Evolutionary conservation across 2,888 invertebrate genomes (phyloP).

Genomic region (Eulithis testata): DNA sequence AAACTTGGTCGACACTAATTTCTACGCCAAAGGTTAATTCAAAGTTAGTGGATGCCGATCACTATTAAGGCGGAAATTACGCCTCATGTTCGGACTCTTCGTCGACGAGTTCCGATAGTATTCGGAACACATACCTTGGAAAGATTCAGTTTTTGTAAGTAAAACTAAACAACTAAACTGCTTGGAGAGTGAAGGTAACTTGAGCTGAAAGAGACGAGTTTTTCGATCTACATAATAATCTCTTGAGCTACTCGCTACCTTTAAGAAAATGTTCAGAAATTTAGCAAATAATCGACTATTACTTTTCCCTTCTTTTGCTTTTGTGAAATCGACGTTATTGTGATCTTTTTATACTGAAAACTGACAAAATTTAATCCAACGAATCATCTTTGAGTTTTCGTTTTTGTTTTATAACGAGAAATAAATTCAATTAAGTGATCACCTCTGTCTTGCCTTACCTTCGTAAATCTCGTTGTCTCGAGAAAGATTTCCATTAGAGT

Average conservation of each 20-base stretch:
- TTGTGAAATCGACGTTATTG: conserved; percentile 3
- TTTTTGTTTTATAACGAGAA: conserved; percentile 41
- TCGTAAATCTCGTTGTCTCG: conserved; percentile 38
- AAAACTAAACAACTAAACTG: conserved; percentile 10
- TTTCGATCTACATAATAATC: too few relatives aligned
- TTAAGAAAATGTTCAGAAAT: too few relatives aligned
- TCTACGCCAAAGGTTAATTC: conserved; percentile 20
- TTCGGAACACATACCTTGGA: conserved; percentile 26
- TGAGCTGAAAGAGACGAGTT: background rate
- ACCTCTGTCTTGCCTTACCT: conserved; percentile 33
- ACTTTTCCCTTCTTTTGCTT: background rate
- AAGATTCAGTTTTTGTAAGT: conserved; percentile 24
- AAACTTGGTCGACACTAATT: conserved; percentile 19
- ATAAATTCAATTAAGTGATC: conserved; percentile 40
- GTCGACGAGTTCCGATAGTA: conserved; percentile 30
- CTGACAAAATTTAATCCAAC: conserved; percentile 32
- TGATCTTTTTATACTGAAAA: conserved; percentile 18
- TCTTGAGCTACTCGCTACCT: too few relatives aligned
- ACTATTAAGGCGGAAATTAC: conserved; percentile 49
- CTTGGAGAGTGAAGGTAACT: conserved; percentile 1
- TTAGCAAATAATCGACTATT: background rate
- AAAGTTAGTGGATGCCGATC: conserved; percentile 46
- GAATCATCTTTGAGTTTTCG: conserved; percentile 29
- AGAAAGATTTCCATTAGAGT: conserved; percentile 26
- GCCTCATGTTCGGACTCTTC: conserved; percentile 37